Conservation (phyloP, 2,113 vertebrate species). For the Leptosomus discolor region DNA sequence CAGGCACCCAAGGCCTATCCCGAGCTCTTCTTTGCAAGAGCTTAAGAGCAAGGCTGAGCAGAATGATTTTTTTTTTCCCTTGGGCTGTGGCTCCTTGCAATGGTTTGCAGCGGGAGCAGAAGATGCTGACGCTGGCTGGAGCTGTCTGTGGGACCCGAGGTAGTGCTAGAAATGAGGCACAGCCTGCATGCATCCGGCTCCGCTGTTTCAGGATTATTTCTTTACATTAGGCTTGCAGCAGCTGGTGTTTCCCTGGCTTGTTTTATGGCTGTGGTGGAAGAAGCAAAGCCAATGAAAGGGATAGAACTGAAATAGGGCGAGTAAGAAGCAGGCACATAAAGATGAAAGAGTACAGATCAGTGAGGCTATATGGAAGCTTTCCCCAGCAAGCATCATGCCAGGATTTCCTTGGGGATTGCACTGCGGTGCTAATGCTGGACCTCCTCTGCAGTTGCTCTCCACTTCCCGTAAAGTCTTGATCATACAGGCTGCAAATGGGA, state of each 20-base stretch:
- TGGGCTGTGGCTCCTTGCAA: not conserved
- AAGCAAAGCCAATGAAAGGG: constrained; percentile 43
- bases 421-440: not conserved
- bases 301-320: constrained; percentile 27
- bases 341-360: constrained; percentile 36
- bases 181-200: not conserved
- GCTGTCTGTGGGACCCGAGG: constrained; percentile 3
- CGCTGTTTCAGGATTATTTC: not conserved
- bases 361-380: constrained; percentile 1
- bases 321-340: constrained; percentile 14
- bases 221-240: not conserved
- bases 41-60: not conserved
- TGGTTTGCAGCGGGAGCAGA: not conserved
- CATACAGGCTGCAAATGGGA: not conserved
- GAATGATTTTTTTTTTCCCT: not conserved
- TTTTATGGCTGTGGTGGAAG: constrained; percentile 27
- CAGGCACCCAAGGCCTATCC: not conserved
- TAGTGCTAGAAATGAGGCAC: not conserved
- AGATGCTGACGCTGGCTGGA: not conserved
- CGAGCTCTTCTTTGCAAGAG: not conserved
- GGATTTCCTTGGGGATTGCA: not conserved
- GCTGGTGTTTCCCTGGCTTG: not conserved
- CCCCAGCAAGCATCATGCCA: not conserved
- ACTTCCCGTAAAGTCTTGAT: not conserved
- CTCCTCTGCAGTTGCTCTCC: not conserved